A percentile compares a stretch with the other conserved stretches of the same genome.
Conservation (phyloP, 2,888 invertebrate genomes). For the Epinotia nisella region DNA sequence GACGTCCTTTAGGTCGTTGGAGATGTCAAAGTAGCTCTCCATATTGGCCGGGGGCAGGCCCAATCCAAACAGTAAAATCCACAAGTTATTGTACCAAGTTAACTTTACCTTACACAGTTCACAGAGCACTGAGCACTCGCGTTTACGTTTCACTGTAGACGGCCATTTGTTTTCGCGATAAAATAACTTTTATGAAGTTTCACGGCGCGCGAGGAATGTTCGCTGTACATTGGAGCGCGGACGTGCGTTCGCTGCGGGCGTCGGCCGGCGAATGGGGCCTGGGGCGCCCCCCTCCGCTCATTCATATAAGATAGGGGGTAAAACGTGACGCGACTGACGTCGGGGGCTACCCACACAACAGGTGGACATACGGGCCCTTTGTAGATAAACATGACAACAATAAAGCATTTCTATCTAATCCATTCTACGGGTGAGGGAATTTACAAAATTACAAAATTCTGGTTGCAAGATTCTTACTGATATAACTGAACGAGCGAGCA, state of each 20-base stretch:
- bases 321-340: conserved; percentile 58
- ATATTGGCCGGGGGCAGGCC: conserved; percentile 83
- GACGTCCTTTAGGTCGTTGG: conserved; percentile 90
- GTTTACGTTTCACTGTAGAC: conserved; percentile 78
- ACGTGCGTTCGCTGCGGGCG: neutral
- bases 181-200: conserved; percentile 73
- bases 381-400: neutral
- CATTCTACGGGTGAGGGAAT: too few species aligned
- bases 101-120: conserved; percentile 55
- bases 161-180: conserved; percentile 77
- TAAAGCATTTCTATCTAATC: too few species aligned
- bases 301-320: conserved; percentile 79
- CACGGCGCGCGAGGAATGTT: conserved; percentile 76
- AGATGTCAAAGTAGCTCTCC: conserved; percentile 91
- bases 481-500: too few species aligned
- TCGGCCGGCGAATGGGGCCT: conserved; percentile 73
- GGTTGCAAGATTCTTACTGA: too few species aligned
- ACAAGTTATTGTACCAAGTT: conserved; percentile 53
- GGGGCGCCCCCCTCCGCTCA: conserved; percentile 59
- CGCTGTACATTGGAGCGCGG: neutral
- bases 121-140: conserved; percentile 69
- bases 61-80: conserved; percentile 60
- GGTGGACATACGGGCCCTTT: conserved; percentile 53
- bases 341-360: conserved; percentile 59
- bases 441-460: too few species aligned